phyloP scores from a whole-genome alignment of 2,888 invertebrate species.

The Dicyrtoma fusca region DNA sequence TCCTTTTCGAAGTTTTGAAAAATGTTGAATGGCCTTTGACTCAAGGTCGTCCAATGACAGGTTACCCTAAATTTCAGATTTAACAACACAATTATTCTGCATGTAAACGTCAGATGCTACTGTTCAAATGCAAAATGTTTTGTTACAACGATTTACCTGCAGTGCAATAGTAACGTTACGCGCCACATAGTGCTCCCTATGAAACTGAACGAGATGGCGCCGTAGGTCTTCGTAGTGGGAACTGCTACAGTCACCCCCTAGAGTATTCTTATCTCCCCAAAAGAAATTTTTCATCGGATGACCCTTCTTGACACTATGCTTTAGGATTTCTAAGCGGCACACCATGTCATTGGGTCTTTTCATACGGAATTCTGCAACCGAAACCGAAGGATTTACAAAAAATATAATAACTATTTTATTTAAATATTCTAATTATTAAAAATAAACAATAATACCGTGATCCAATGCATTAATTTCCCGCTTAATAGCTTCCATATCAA shows the following conservation, averaged over 20 bases:
- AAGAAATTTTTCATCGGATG: constrained; percentile 35
- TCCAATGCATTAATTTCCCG: constrained; percentile 29
- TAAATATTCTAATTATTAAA: not conserved
- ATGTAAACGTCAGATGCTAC: too few relatives aligned
- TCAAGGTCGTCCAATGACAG: constrained; percentile 24
- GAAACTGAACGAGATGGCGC: constrained; percentile 1
- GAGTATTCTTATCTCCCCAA: constrained; percentile 25
- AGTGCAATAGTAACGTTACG: constrained; percentile 26
- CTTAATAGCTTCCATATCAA: constrained; percentile 22
- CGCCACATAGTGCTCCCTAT: constrained; percentile 17
- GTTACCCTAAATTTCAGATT: constrained; percentile 3
- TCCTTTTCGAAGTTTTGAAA: constrained; percentile 27
- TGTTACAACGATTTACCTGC: too few relatives aligned
- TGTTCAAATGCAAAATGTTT: too few relatives aligned
- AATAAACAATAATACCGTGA: constrained; percentile 24
- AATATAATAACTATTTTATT: not conserved
- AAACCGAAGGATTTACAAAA: not conserved
- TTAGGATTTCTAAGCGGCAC: constrained; percentile 25
- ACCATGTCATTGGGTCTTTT: constrained; percentile 31
- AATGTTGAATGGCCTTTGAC: constrained; percentile 2
- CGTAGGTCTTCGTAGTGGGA: constrained; percentile 18
- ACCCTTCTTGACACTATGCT: constrained; percentile 9
- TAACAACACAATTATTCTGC: not conserved
- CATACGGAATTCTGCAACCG: constrained; percentile 29
- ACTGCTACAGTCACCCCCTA: constrained; percentile 11